A percentile compares a stretch with the other conserved stretches of the same genome.
These are phyloP conservation scores for Malachius bipustulatus DNA, from an alignment of 2,888 invertebrate species.

Conservation along the genomic window DNA sequence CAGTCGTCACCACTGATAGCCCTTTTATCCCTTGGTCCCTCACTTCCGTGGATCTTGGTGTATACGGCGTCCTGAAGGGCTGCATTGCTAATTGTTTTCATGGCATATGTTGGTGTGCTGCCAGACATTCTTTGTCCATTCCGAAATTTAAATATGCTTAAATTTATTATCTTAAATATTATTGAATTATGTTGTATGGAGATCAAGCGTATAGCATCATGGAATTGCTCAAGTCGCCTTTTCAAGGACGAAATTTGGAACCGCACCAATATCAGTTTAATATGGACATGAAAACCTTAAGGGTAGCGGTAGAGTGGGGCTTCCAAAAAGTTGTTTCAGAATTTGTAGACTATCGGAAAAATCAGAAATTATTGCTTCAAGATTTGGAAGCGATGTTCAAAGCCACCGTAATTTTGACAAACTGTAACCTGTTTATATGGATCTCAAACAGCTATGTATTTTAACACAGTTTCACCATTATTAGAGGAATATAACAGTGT, in stretches of 20 bases:
- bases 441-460: slow-evolving; percentile 12
- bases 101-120: too few relatives aligned
- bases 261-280: slow-evolving; percentile 12
- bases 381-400: slow-evolving; percentile 13
- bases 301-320: slow-evolving; percentile 17
- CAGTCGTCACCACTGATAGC: too few relatives aligned
- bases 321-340: slow-evolving; percentile 16
- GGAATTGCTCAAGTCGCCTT: slow-evolving; percentile 15
- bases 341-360: slow-evolving; percentile 19
- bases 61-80: too few relatives aligned
- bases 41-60: too few relatives aligned
- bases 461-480: slow-evolving; percentile 13
- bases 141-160: too few relatives aligned
- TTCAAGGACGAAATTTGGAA: slow-evolving; percentile 8
- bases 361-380: slow-evolving; percentile 16
- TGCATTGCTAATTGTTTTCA: too few relatives aligned
- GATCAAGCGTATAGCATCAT: slow-evolving; percentile 17
- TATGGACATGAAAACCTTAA: slow-evolving; percentile 13
- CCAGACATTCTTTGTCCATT: too few relatives aligned
- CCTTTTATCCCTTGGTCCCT: too few relatives aligned
- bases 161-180: too few relatives aligned
- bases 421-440: slow-evolving; percentile 16
- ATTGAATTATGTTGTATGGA: slow-evolving; percentile 17
- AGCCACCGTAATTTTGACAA: slow-evolving; percentile 13
- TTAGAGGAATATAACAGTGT: too few relatives aligned